A percentile compares a stretch with the other conserved stretches of the same genome.
Evolutionary conservation across 1,140 invertebrate genomes (phyloP).

Genomic region (Teleopsis dalmanni): DNA sequence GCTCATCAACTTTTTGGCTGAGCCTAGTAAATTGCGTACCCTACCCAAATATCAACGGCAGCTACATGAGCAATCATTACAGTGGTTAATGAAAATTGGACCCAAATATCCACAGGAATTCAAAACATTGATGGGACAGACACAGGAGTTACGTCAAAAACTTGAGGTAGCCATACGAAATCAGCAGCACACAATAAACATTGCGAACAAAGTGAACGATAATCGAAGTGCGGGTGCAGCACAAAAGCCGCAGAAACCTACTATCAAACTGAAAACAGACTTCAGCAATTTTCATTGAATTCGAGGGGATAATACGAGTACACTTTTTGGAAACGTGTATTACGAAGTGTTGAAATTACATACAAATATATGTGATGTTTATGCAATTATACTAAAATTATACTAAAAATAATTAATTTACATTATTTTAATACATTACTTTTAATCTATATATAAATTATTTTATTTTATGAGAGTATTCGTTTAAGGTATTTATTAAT

Average conservation of each 20-base stretch:
- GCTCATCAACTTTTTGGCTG: conserved; percentile 74
- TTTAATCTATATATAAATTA: no score
- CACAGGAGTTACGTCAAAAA: conserved; percentile 66
- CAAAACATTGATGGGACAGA: conserved; percentile 78
- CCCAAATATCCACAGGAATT: conserved; percentile 90
- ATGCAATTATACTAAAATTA: no score
- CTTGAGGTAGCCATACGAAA: conserved; percentile 78
- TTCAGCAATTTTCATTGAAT: conserved; percentile 79
- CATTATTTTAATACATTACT: no score
- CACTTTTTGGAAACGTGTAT: no score
- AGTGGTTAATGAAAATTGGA: conserved; percentile 84
- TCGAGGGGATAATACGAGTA: no score
- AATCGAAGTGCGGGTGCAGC: conserved; percentile 43
- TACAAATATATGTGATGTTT: no score
- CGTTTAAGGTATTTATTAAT: no score
- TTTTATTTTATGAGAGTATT: no score
- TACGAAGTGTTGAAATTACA: no score
- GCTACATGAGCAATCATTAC: conserved; percentile 78
- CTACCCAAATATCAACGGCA: conserved; percentile 56
- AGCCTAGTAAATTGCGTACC: conserved; percentile 54
- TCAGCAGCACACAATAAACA: conserved; percentile 56
- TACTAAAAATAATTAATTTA: no score
- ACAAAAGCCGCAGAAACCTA: conserved; percentile 56
- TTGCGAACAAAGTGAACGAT: conserved; percentile 44
- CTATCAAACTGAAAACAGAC: conserved; percentile 92